Percentiles rank a stretch among this genome's conserved stretches.
These are phyloP conservation scores for Coptodon rendalli DNA, from an alignment of 2,113 vertebrate species.

Conservation along the genomic window DNA sequence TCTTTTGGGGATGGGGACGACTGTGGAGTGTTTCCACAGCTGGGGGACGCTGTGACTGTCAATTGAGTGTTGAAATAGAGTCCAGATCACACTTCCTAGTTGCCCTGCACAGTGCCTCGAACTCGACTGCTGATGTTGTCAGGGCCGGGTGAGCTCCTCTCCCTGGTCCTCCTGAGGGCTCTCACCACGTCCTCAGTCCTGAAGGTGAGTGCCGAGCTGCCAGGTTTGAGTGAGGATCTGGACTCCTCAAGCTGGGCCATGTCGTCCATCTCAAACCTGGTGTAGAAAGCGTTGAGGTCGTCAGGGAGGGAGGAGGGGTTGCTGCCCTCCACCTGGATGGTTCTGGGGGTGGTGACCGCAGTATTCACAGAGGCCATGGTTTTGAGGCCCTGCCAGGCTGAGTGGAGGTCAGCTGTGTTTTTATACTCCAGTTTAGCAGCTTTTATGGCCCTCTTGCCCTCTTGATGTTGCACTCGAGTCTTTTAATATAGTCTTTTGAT, in stretches of 20 bases:
- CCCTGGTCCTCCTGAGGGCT: background rate
- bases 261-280: fast-evolving
- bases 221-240: no score
- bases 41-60: background rate
- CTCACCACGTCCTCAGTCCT: fast-evolving
- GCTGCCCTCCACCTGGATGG: background rate
- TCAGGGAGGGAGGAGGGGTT: background rate
- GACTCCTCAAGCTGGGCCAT: fast-evolving
- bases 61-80: fast-evolving
- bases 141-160: background rate
- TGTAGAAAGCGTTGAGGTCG: fast-evolving
- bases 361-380: background rate
- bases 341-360: fast-evolving
- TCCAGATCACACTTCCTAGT: fast-evolving
- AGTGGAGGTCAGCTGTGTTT: background rate
- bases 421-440: fast-evolving
- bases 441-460: background rate
- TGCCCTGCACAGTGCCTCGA: fast-evolving
- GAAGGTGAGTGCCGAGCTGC: background rate
- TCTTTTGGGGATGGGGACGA: fast-evolving
- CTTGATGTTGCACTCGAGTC: background rate
- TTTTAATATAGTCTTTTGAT: background rate
- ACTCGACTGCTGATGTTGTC: no score
- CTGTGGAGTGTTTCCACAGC: background rate
- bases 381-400: background rate